Conservation (phyloP, 2,113 vertebrate genomes). For the Tragelaphus strepsiceros region DNA sequence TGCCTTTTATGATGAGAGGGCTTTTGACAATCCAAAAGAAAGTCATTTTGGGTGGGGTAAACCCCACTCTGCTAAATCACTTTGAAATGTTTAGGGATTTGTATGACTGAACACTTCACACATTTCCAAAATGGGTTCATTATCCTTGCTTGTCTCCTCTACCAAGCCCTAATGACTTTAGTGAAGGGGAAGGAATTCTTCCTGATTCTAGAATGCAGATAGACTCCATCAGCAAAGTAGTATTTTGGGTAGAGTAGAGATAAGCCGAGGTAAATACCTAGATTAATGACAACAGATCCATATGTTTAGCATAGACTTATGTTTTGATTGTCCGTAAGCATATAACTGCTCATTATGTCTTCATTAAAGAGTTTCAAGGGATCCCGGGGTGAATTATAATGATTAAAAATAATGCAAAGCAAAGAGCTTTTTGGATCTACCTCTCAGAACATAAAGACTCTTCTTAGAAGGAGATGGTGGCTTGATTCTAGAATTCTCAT, state of each 20-base stretch:
- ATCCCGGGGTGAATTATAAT: not conserved
- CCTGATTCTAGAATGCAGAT: not conserved
- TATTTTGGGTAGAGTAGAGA: slow-evolving; percentile 47
- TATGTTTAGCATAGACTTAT: not conserved
- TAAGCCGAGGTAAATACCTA: slow-evolving; percentile 23
- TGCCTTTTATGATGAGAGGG: not conserved
- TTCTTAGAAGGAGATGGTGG: not conserved
- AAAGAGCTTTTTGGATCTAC: not conserved
- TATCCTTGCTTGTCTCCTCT: not conserved
- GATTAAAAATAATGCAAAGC: slow-evolving; percentile 44
- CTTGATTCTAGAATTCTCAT: not conserved
- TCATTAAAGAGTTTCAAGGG: slow-evolving; percentile 37
- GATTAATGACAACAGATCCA: not conserved
- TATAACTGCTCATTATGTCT: not conserved
- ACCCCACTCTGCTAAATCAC: not conserved
- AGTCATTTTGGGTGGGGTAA: not conserved
- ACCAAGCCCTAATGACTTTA: not conserved
- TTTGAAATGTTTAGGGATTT: not conserved
- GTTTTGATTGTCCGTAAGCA: not conserved
- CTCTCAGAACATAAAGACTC: not conserved
- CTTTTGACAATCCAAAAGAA: not conserved
- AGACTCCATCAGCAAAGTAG: slow-evolving; percentile 5
- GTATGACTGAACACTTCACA: not conserved
- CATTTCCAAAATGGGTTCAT: not conserved
- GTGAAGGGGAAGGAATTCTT: not conserved